These are phyloP conservation scores for Smutsia gigantea DNA, from an alignment of 2,797 vertebrate genomes.

Conservation along the genomic window DNA sequence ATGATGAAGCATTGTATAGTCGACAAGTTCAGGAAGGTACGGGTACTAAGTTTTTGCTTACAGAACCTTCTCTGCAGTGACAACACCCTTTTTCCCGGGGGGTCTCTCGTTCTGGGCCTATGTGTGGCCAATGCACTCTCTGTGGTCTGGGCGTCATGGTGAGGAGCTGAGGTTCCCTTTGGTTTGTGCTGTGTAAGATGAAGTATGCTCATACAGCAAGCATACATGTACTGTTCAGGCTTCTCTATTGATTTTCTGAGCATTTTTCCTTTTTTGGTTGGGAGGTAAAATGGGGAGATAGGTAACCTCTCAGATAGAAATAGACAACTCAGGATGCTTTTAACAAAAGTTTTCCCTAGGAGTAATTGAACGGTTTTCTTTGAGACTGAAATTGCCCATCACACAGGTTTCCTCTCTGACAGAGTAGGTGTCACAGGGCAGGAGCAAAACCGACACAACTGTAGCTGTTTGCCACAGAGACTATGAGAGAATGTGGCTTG, in stretches of 20 bases:
- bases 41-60: background rate
- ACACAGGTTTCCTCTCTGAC: background rate
- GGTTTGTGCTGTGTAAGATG: background rate
- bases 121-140: background rate
- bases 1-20: background rate
- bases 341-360: background rate
- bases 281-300: background rate
- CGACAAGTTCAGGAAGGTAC: background rate
- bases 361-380: background rate
- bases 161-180: background rate
- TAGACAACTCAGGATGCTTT: background rate
- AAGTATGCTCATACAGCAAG: too few relatives aligned
- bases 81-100: background rate
- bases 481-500: background rate
- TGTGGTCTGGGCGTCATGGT: background rate
- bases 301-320: background rate
- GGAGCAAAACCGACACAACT: background rate
- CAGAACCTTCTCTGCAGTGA: background rate
- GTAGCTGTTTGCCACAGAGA: background rate
- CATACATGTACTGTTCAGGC: background rate
- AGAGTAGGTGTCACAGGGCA: background rate
- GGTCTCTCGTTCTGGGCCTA: background rate
- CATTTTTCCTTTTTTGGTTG: background rate
- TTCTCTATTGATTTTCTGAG: background rate
- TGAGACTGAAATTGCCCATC: background rate